These are phyloP conservation scores for Ichneumoninae sp. DNA, from an alignment of 2,888 invertebrate genomes.

Conservation along the genomic window DNA sequence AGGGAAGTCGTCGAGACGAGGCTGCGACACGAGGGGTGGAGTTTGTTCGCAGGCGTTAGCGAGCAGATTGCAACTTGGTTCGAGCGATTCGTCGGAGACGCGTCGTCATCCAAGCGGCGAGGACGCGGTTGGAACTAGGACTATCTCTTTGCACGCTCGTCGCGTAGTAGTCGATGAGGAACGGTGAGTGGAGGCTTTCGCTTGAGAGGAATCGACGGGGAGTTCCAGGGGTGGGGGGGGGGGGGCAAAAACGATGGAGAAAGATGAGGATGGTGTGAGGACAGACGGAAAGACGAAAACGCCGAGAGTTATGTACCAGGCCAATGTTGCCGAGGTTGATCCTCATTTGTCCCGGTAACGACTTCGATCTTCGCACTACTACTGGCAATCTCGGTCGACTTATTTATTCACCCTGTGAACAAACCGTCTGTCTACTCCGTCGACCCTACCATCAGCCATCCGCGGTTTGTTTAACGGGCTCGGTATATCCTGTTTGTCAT, in stretches of 20 bases:
- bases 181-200: not conserved
- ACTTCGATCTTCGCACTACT: slow-evolving; percentile 53
- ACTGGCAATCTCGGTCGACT: slow-evolving; percentile 51
- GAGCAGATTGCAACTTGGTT: slow-evolving; percentile 31
- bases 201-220: slow-evolving; percentile 5
- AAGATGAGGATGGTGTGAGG: slow-evolving; percentile 1
- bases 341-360: slow-evolving; percentile 60
- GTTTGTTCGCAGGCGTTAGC: slow-evolving; percentile 37
- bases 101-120: slow-evolving; percentile 4
- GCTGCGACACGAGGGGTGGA: slow-evolving; percentile 14
- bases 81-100: slow-evolving; percentile 34
- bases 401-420: slow-evolving; percentile 44
- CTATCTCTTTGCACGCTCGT: slow-evolving; percentile 64
- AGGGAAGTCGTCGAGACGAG: slow-evolving; percentile 40
- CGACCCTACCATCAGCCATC: not conserved
- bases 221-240: not conserved
- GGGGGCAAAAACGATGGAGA: slow-evolving; percentile 18
- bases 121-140: slow-evolving; percentile 29
- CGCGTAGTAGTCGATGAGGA: slow-evolving; percentile 54
- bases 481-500: not conserved
- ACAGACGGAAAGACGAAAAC: not conserved
- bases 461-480: slow-evolving; percentile 10
- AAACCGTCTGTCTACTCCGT: slow-evolving; percentile 5
- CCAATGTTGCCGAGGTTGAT: slow-evolving; percentile 15
- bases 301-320: not conserved